Evolutionary conservation across 2,797 vertebrate genomes (phyloP).

Genomic region (Acipenser transmontanus): DNA sequence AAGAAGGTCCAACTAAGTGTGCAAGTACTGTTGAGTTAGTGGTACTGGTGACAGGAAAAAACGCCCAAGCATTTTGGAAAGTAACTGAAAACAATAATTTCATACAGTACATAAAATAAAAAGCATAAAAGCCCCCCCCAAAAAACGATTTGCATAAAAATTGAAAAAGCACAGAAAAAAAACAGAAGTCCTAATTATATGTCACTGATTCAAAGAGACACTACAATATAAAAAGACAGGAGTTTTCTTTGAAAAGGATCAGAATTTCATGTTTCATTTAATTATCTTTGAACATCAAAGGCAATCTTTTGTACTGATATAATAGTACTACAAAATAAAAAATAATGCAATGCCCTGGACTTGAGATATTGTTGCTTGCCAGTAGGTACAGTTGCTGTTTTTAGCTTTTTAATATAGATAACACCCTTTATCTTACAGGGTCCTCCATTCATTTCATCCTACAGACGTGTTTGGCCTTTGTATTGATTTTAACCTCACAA

Average conservation of each 20-base stretch:
- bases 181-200: background rate
- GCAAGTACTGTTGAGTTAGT: too few relatives aligned
- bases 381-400: constrained; percentile 14
- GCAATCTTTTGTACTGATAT: constrained; percentile 22
- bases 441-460: constrained; percentile 64
- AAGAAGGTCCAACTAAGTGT: too few relatives aligned
- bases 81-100: too few relatives aligned
- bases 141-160: too few relatives aligned
- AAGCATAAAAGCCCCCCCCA: too few relatives aligned
- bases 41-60: too few relatives aligned
- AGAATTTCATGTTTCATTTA: constrained; percentile 23
- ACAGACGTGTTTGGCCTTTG: constrained; percentile 69
- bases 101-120: too few relatives aligned
- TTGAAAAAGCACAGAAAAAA: too few relatives aligned
- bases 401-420: constrained; percentile 40
- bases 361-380: constrained; percentile 32
- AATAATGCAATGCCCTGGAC: constrained; percentile 37
- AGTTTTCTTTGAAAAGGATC: constrained; percentile 13
- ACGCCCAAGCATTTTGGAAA: too few relatives aligned
- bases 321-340: constrained; percentile 35
- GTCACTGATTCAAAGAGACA: constrained; percentile 8
- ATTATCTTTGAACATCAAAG: constrained; percentile 28
- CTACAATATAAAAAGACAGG: constrained; percentile 2
- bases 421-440: constrained; percentile 42
- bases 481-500: constrained; percentile 81